phyloP scores from a whole-genome alignment of 2,888 invertebrate species.

The Rhyacophila evoluta region DNA sequence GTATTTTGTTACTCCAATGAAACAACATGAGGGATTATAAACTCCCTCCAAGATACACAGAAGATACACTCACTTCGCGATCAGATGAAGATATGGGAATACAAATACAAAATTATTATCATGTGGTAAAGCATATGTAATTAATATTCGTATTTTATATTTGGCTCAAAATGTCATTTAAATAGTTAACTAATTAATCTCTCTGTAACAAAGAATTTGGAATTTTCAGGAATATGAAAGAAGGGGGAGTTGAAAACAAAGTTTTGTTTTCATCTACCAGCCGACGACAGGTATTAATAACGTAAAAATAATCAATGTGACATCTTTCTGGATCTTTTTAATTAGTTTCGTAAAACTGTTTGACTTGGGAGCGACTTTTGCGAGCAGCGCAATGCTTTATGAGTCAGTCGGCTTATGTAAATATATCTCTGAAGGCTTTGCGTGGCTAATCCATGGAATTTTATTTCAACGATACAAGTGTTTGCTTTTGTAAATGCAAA shows the following conservation, averaged over 20 bases:
- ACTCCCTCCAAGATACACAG: too few relatives aligned
- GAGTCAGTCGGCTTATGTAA: slow-evolving; percentile 3
- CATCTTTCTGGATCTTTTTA: slow-evolving; percentile 19
- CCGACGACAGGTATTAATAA: background rate
- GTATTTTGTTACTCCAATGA: too few relatives aligned
- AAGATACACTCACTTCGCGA: too few relatives aligned
- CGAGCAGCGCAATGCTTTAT: background rate
- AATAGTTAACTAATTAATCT: too few relatives aligned
- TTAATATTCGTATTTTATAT: too few relatives aligned
- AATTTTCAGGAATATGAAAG: too few relatives aligned
- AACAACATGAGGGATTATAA: too few relatives aligned
- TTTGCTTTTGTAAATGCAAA: background rate
- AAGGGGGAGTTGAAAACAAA: background rate
- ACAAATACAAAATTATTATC: too few relatives aligned
- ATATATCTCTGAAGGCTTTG: background rate
- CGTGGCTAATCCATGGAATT: background rate
- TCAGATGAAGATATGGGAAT: too few relatives aligned
- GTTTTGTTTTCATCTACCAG: slow-evolving; percentile 1
- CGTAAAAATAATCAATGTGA: slow-evolving; percentile 16
- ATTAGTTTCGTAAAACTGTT: slow-evolving; percentile 9
- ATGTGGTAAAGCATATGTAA: too few relatives aligned
- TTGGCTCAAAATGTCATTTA: too few relatives aligned
- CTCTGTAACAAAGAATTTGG: too few relatives aligned
- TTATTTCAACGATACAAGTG: background rate
- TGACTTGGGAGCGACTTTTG: slow-evolving; percentile 12